phyloP scores from a whole-genome alignment of 2,888 invertebrate genomes.

The Polydrusus pterygomalis region DNA sequence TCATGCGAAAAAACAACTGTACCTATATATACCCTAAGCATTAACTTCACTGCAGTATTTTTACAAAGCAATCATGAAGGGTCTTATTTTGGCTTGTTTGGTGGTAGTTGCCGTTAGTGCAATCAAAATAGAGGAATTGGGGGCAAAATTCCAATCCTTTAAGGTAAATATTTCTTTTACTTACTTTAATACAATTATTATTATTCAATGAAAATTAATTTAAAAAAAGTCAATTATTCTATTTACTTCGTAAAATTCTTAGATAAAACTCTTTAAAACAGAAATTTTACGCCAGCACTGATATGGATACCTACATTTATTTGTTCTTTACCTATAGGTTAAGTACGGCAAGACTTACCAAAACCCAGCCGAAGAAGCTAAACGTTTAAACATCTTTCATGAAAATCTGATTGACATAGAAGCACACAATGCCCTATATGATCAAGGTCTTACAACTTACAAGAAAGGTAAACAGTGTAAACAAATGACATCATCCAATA shows the following conservation, averaged over 20 bases:
- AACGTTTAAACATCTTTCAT: slow-evolving; percentile 52
- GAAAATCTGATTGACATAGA: slow-evolving; percentile 48
- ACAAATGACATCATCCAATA: too few species aligned
- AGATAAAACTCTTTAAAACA: too few species aligned
- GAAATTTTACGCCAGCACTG: too few species aligned
- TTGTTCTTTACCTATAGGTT: slow-evolving; percentile 23
- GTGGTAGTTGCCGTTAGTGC: slow-evolving; percentile 21
- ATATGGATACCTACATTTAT: too few species aligned
- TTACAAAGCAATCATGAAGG: not conserved
- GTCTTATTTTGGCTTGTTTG: not conserved
- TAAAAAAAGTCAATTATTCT: too few species aligned
- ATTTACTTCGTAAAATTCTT: too few species aligned
- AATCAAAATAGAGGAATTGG: not conserved
- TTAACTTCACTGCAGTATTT: not conserved
- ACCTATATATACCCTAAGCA: too few species aligned
- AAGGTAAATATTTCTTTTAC: slow-evolving; percentile 17
- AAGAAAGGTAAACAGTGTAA: slow-evolving; percentile 19
- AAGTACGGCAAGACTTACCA: slow-evolving; percentile 39
- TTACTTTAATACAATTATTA: not conserved
- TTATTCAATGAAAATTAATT: too few species aligned
- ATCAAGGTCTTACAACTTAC: slow-evolving; percentile 44
- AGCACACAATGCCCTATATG: slow-evolving; percentile 54
- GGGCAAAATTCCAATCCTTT: slow-evolving; percentile 13
- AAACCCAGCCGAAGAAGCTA: slow-evolving; percentile 41
- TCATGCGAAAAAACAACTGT: too few species aligned